Evolutionary conservation across 2,797 vertebrate genomes (phyloP), one percentile per base, ranked within the genome.

Genomic region (Remorina albescens): DNA sequence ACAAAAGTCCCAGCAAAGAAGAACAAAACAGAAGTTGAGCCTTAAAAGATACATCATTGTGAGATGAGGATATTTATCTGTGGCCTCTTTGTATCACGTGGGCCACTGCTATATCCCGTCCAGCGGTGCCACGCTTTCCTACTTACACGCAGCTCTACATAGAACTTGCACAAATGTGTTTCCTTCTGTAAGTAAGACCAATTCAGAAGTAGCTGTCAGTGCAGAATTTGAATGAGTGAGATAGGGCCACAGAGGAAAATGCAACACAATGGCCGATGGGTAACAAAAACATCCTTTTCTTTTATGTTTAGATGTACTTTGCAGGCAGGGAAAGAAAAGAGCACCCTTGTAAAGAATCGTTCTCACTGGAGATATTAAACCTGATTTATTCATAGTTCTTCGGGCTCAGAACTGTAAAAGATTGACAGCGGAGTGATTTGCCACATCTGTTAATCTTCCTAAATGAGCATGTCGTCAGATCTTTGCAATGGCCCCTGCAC

Each of bases 171-270:
- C 78, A 83, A 88, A 89, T 78, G 86, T 70, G 80, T 83, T 85
- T 78, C 74, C 78, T 66, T 51, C 69, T 77, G 82, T 76, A 80
- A 72, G 82, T 86, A 84, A 77, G 75, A 81, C 78, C 51, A 80
- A 92, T 88, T 90, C 81, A 75, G 74, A 92, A 93, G 78, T 89
- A 93, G 92, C 91, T 88, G 86, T 82, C 64, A 28, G 83, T 83
- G 88, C 88, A 83, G 88, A 92, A 95, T 92, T 90, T 90, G 84
- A 94, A 94, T 91, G 87, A 83, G 71, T 65, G 68, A 85, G 93
- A 94, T 94, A 94, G 93, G 89, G 81, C 78, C 75, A 76, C 46
- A 53, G 56, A 80, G 55, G 72, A 61, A 89, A 88, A 89, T 84
- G 85, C 82, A 84, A 86, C 87, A 89, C 84, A 92, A 88, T 81